Base-by-base conservation (phyloP, 2,888 invertebrate genomes). In the Drosophila subsilvestris region DNA sequence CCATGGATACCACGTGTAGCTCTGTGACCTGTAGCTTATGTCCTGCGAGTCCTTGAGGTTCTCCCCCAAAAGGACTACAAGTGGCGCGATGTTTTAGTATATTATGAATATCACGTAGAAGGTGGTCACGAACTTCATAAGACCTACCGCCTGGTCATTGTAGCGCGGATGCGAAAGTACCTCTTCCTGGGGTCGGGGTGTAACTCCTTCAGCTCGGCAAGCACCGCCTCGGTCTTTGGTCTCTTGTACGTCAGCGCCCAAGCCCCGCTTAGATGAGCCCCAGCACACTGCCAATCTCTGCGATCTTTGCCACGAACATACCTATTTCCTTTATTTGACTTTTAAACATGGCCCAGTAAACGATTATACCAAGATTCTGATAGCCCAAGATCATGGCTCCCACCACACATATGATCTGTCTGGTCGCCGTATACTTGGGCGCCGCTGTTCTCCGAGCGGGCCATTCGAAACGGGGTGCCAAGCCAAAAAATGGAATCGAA, bases 1-100 rank as follows among this genome's bases (percentile, higher is more conserved):
- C 90, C 91, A 91, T 1, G 91, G 91, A 75, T 90, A 91, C 91
- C 91, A 91, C 14, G 90, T 90, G 51, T 86, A 84, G 47, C 90
- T 89, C 65, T 91, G 90, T 25, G 74, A 80, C 27, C 78, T 85
- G 60, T 77, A 89, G 12, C 51, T 67, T 6, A 88, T 57, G 0
- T 73, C 48, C 8, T 63, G 12, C 0, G 72, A 68, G 3, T 78
- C 68, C 3, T 58, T n/a, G 3, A 63, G 3, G 45, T 73, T 17
- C 54, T 90, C 87, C 22, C 82, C 86, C 17, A 81, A 1, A 1
- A 86, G 63, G 47, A 83, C 68, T 3, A 78, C 37, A 55, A 90
- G 37, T 0, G 91, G 90, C 18, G 86, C 29, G 0, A 60, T 6
- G 50, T 91, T 90, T 60, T 89, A 89, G 18, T 68, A 79, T 2